Percentiles rank a stretch among this genome's conserved stretches.
Evolutionary conservation across 1,140 invertebrate species (phyloP).

Genomic region (Vanessa tameamea): DNA sequence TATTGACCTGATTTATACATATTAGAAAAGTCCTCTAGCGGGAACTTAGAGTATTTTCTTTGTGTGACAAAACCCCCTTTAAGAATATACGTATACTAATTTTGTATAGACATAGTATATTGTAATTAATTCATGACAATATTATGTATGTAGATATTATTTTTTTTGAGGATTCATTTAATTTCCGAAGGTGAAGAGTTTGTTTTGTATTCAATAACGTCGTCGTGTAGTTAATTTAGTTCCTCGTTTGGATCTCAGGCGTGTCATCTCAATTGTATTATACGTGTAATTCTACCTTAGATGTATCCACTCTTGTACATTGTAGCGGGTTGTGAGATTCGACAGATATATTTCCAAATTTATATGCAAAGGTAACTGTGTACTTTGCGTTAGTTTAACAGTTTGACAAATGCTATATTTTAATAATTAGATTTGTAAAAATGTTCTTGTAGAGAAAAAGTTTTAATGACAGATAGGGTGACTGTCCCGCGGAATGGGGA

Average conservation of each 20-base stretch:
- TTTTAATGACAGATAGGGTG: conserved; percentile 11
- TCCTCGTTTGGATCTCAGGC: conserved; percentile 73
- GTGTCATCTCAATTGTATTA: conserved; percentile 59
- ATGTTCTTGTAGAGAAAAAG: conserved; percentile 33
- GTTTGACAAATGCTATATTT: conserved; percentile 35
- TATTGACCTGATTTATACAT: not conserved
- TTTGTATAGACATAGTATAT: conserved; percentile 41
- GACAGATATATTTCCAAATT: conserved; percentile 37
- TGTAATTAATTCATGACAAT: conserved; percentile 71
- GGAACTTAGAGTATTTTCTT: conserved; percentile 21
- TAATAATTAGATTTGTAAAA: conserved; percentile 27
- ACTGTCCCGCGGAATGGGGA: conserved; percentile 3
- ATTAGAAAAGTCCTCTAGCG: conserved; percentile 29
- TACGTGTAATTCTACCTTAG: conserved; percentile 40
- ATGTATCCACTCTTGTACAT: conserved; percentile 46
- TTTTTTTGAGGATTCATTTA: not conserved
- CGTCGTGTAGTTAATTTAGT: conserved; percentile 51
- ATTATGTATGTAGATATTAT: conserved; percentile 56
- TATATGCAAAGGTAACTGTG: conserved; percentile 31
- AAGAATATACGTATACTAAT: conserved; percentile 4
- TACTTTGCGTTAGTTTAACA: conserved; percentile 14
- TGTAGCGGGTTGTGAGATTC: conserved; percentile 73
- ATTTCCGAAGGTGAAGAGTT: not conserved
- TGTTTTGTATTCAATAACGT: conserved; percentile 36
- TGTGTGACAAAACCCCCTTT: conserved; percentile 8